Base-by-base conservation (phyloP, 2,113 vertebrate species). In the Cryptomyrus ogoouensis region DNA sequence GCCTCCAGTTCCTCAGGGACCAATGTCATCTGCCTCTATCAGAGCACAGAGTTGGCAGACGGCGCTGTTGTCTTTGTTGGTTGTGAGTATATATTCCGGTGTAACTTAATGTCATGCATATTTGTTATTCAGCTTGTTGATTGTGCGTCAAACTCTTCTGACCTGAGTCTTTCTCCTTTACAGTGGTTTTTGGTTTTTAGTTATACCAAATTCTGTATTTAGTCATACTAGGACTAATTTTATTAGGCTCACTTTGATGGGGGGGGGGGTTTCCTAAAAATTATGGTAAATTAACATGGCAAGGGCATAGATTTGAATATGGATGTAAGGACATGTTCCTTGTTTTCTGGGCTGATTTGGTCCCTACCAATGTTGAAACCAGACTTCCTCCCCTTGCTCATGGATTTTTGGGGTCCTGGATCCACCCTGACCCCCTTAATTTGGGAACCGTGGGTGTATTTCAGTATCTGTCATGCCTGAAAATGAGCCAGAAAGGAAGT, bases 21-120 rank as follows among this genome's bases (percentile, higher is more conserved):
- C 87, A 96, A 96, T n/a, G 70, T 94, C 12, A 0, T 94, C 83
- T 96, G 95, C 88, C 1, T 0, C 12, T 47, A 56, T 5, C 5
- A 13, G 0, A 39, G 15, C 74, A 1, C 1, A 0, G 5, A 0
- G 0, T 0, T 94, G 5, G 0, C 0, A 0, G 95, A 95, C 47
- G 96, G 96, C 47, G 0, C 95, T 0, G 94, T 95, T 44, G 83
- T 96, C 44, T 96, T 96, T 91, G 93, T 96, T 53, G 95, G 95
- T 94, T 95, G 96, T 96, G 93, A 96, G 96, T 91, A n/a, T n/a
- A 66, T 87, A 47, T 83, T 42, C 42, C 10, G 2, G n/a, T 19
- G 46, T 27, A 24, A 3, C 50, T 53, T 31, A 39, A 31, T 3
- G 9, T 42, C 42, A 44, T 21, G 50, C 87, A 24, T 70, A 39